Percentiles rank a stretch among this genome's conserved stretches.
These are phyloP conservation scores for Ostrea edulis DNA, from an alignment of 1,140 invertebrate species.

Conservation along the genomic window DNA sequence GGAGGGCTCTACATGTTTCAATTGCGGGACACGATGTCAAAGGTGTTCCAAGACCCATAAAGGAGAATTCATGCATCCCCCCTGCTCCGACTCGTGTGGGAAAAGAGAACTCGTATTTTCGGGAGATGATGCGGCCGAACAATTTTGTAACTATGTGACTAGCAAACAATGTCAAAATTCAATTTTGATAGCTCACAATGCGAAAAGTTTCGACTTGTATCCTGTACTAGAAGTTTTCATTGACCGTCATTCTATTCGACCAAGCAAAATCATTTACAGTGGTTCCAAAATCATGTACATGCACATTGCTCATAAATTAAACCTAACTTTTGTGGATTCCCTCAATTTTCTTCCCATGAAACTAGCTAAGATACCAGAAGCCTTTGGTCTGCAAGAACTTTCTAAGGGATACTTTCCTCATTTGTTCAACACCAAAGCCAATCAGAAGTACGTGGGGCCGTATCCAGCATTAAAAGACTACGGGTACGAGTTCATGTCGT, in stretches of 20 bases:
- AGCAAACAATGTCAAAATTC: conserved; percentile 11
- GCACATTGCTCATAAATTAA: conserved; percentile 39
- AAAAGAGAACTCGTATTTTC: conserved; percentile 46
- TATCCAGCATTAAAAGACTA: conserved; percentile 48
- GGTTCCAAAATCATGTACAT: conserved; percentile 53
- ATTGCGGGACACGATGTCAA: conserved; percentile 43
- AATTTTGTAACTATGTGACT: conserved; percentile 49
- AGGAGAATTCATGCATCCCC: not conserved
- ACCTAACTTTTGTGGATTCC: conserved; percentile 47
- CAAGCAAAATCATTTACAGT: conserved; percentile 45
- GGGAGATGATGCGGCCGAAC: too few species aligned
- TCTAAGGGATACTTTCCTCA: conserved; percentile 59
- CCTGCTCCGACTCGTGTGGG: conserved; percentile 47
- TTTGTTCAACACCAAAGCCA: conserved; percentile 51
- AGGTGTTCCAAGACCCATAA: conserved; percentile 2
- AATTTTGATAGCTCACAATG: conserved; percentile 48
- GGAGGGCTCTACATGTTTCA: conserved; percentile 9
- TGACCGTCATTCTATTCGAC: conserved; percentile 41
- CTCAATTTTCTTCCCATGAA: conserved; percentile 51
- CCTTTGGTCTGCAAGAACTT: conserved; percentile 51
- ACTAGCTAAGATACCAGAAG: conserved; percentile 48
- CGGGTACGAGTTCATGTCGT: conserved; percentile 45
- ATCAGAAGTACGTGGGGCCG: conserved; percentile 49
- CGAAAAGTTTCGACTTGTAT: conserved; percentile 48
- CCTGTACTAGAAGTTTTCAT: conserved; percentile 47